Evolutionary conservation across 2,797 vertebrate species (phyloP).

Genomic region (Phylloscopus collybita): DNA sequence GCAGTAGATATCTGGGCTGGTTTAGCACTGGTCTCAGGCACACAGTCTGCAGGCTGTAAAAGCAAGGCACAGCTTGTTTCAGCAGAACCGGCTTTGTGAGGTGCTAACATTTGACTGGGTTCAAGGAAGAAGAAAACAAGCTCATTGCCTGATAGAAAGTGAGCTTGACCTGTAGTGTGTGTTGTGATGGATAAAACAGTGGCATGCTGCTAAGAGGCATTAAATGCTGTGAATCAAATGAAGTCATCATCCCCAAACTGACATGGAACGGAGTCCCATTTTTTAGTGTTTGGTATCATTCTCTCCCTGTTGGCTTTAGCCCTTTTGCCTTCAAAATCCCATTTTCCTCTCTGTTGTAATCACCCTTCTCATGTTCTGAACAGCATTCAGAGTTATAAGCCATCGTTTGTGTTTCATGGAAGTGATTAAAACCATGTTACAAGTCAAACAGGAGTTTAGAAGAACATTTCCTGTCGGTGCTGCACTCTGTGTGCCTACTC

Average conservation of each 20-base stretch:
- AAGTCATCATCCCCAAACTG: neutral
- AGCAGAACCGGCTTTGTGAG: neutral
- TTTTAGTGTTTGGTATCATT: neutral
- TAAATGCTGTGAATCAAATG: neutral
- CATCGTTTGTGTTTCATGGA: slow-evolving; percentile 72
- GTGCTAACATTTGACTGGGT: neutral
- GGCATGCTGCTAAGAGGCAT: neutral
- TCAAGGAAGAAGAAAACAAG: neutral
- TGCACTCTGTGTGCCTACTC: slow-evolving; percentile 39
- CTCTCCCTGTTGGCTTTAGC: slow-evolving; percentile 4
- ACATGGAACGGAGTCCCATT: neutral
- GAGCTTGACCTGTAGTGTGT: neutral
- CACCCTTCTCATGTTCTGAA: slow-evolving; percentile 66
- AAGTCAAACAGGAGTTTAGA: slow-evolving; percentile 73
- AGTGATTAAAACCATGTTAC: slow-evolving; percentile 79
- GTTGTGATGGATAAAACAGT: neutral
- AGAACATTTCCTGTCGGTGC: slow-evolving; percentile 76
- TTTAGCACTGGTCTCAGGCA: neutral
- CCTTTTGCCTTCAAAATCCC: slow-evolving; percentile 24
- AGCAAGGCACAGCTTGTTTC: slow-evolving; percentile 17
- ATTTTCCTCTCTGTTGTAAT: slow-evolving; percentile 57
- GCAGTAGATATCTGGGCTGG: neutral
- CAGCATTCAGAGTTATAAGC: slow-evolving; percentile 48
- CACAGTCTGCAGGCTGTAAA: neutral
- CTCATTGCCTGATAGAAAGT: neutral